phyloP scores from a whole-genome alignment of 1,140 invertebrate genomes.

The Eupeodes corollae region DNA sequence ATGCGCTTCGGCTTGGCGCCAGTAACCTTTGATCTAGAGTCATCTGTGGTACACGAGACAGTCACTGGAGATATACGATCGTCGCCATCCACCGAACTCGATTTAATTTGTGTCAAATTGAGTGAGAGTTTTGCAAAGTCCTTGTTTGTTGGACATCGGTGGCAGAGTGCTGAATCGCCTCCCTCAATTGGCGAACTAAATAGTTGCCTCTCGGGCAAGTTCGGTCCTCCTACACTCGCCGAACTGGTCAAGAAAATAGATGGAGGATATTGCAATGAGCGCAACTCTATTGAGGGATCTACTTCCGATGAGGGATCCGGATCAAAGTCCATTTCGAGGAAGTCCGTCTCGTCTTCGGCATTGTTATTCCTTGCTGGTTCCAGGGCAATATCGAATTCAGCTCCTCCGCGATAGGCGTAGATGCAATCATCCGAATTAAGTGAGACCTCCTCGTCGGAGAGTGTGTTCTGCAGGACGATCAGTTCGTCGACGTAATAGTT shows the following conservation, averaged over 20 bases:
- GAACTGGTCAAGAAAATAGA: not conserved
- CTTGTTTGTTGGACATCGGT: constrained; percentile 18
- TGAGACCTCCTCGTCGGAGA: constrained; percentile 25
- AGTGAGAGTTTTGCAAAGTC: constrained; percentile 29
- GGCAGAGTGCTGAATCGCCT: constrained; percentile 20
- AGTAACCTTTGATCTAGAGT: not conserved
- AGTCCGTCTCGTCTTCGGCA: constrained; percentile 31
- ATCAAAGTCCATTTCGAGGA: constrained; percentile 35
- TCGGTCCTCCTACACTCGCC: not conserved
- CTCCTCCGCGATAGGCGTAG: constrained; percentile 31
- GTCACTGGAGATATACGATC: not conserved
- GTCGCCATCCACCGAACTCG: constrained; percentile 7
- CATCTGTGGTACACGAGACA: constrained; percentile 5
- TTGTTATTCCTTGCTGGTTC: constrained; percentile 9
- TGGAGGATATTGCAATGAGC: constrained; percentile 7
- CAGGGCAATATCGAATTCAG: constrained; percentile 20
- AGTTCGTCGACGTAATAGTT: constrained; percentile 28
- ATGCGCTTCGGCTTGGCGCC: constrained; percentile 30
- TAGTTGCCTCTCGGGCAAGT: constrained; percentile 12
- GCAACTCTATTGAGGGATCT: constrained; percentile 16
- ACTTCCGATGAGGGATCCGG: constrained; percentile 30
- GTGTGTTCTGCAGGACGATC: constrained; percentile 19
- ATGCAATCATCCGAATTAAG: constrained; percentile 33
- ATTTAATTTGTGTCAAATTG: constrained; percentile 30
- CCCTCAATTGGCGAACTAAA: constrained; percentile 32